Evolutionary conservation across 2,888 invertebrate genomes (phyloP).

Genomic region (Strigamia maritima): DNA sequence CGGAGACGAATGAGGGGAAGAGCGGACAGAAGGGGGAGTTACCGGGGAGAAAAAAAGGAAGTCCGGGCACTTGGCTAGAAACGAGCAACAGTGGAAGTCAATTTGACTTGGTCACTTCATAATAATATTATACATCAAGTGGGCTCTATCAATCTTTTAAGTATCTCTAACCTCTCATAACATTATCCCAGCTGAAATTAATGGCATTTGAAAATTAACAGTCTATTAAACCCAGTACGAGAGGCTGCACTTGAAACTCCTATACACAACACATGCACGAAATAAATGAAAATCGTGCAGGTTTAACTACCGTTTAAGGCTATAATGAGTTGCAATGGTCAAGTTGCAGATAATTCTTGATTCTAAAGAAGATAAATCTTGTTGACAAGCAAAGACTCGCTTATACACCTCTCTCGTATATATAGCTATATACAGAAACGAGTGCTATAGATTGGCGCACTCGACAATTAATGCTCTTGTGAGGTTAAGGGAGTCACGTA

Average conservation of each 20-base stretch:
- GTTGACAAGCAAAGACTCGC: constrained; percentile 14
- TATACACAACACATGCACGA: too few relatives aligned
- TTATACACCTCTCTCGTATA: neutral
- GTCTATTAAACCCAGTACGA: neutral
- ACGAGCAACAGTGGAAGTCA: neutral
- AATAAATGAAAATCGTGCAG: too few relatives aligned
- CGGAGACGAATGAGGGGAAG: neutral
- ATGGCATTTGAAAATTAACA: neutral
- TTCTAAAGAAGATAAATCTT: constrained; percentile 7
- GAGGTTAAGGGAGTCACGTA: constrained; percentile 34
- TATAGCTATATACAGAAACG: neutral
- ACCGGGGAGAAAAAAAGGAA: neutral
- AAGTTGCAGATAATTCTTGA: constrained; percentile 13
- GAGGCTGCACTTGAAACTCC: too few relatives aligned
- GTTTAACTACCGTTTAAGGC: too few relatives aligned
- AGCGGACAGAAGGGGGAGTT: too few relatives aligned
- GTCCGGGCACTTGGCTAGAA: neutral
- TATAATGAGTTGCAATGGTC: neutral
- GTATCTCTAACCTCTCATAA: neutral
- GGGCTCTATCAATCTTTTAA: neutral
- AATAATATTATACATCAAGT: neutral
- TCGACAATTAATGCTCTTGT: constrained; percentile 28
- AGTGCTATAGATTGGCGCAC: constrained; percentile 22
- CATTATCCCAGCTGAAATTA: neutral
- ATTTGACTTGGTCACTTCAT: neutral